Conservation (phyloP, 2,113 vertebrate genomes). For the Prionailurus bengalensis region DNA sequence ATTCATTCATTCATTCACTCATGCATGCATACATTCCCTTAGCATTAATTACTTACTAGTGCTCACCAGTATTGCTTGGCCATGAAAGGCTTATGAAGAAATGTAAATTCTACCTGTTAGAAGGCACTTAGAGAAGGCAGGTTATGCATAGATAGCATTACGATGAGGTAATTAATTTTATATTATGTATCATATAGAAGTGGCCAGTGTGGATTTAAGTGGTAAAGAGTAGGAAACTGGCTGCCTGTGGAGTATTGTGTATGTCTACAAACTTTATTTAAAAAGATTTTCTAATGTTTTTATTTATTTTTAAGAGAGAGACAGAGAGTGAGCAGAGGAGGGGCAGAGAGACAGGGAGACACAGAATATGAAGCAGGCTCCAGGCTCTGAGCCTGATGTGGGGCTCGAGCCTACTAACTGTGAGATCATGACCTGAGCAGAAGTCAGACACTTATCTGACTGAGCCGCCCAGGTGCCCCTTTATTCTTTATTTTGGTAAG, state of each 20-base stretch:
- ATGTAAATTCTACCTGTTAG: not conserved
- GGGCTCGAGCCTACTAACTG: too few relatives aligned
- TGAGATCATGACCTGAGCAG: too few relatives aligned
- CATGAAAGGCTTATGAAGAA: constrained; percentile 6
- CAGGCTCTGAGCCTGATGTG: too few relatives aligned
- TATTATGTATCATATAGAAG: not conserved
- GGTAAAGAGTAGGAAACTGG: not conserved
- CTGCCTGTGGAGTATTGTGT: not conserved
- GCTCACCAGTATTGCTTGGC: not conserved
- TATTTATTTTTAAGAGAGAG: too few relatives aligned
- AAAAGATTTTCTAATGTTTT: too few relatives aligned
- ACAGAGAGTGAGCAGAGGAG: too few relatives aligned
- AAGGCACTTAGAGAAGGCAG: not conserved
- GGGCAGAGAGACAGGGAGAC: too few relatives aligned
- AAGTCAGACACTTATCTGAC: too few relatives aligned
- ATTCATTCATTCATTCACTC: not conserved
- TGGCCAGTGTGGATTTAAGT: not conserved
- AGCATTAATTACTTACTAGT: constrained; percentile 26
- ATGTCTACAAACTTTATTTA: not conserved
- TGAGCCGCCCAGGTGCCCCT: too few relatives aligned
- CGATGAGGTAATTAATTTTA: constrained; percentile 18
- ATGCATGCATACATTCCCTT: not conserved
- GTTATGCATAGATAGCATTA: not conserved
- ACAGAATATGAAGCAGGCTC: too few relatives aligned
- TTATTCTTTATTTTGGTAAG: not conserved